These are phyloP conservation scores for Taphrorychus bicolor DNA, from an alignment of 2,888 invertebrate species.

Conservation along the genomic window DNA sequence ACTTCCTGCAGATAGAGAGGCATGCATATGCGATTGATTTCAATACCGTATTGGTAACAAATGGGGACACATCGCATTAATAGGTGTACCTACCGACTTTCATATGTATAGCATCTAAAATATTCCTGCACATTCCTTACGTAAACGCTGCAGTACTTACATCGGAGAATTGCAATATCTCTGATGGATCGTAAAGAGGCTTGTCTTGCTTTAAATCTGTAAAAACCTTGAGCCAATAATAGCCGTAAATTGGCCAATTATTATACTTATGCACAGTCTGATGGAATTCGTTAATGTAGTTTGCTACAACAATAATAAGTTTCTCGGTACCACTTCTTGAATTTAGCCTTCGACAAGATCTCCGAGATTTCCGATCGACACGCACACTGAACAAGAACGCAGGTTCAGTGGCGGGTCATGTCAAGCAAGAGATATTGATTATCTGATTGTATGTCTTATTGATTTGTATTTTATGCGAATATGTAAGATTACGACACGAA, in stretches of 20 bases:
- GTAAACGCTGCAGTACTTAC: background rate
- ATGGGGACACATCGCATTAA: background rate
- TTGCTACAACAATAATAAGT: constrained; percentile 1
- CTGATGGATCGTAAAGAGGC: background rate
- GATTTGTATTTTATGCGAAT: background rate
- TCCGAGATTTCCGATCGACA: constrained; percentile 23
- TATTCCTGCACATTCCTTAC: background rate
- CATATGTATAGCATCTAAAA: background rate
- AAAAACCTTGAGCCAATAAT: constrained; percentile 18
- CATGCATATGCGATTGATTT: background rate
- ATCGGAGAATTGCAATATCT: background rate
- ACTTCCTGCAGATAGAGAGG: too few species aligned
- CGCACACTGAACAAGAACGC: constrained; percentile 14
- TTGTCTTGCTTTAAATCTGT: background rate
- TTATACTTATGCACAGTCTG: constrained; percentile 19
- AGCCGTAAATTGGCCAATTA: constrained; percentile 16
- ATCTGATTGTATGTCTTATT: background rate
- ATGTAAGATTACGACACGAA: too few species aligned
- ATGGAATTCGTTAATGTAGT: constrained; percentile 21
- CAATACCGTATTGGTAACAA: background rate
- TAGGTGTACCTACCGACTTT: background rate
- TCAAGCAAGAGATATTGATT: background rate
- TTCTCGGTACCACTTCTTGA: constrained; percentile 2
- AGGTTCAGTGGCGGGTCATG: background rate
- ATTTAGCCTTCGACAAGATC: constrained; percentile 29